phyloP scores from a whole-genome alignment of 2,888 invertebrate genomes.

The Lypha dubia region DNA sequence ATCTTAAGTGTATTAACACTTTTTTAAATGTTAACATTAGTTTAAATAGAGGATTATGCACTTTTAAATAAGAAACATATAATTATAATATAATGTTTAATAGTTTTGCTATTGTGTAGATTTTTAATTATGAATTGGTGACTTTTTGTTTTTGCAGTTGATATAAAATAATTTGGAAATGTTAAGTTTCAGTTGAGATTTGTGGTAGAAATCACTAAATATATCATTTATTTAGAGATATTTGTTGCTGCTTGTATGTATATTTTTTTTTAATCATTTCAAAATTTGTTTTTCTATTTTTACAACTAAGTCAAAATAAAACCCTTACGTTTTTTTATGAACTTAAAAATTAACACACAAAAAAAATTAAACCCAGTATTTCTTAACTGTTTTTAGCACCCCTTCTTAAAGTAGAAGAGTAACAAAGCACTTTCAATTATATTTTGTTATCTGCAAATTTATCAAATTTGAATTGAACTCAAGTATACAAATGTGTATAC shows the following conservation, averaged over 20 bases:
- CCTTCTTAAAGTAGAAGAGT: not conserved
- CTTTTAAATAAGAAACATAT: slow-evolving; percentile 41
- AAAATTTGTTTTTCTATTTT: slow-evolving; percentile 20
- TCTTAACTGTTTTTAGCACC: not conserved
- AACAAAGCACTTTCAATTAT: not conserved
- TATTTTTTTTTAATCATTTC: slow-evolving; percentile 10
- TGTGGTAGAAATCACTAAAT: slow-evolving; percentile 16
- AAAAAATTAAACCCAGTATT: slow-evolving; percentile 44
- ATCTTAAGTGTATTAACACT: slow-evolving; percentile 27
- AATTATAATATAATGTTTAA: not conserved
- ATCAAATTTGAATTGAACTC: slow-evolving; percentile 19
- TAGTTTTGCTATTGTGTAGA: not conserved
- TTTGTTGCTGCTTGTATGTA: not conserved
- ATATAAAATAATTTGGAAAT: slow-evolving; percentile 51
- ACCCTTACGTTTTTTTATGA: slow-evolving; percentile 21
- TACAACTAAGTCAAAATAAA: slow-evolving; percentile 20
- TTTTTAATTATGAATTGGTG: slow-evolving; percentile 21
- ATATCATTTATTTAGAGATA: slow-evolving; percentile 2
- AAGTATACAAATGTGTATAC: slow-evolving; percentile 17
- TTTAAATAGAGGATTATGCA: slow-evolving; percentile 24
- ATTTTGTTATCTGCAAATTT: slow-evolving; percentile 8
- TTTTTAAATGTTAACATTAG: slow-evolving; percentile 37
- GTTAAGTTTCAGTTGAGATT: slow-evolving; percentile 15
- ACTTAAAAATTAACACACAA: slow-evolving; percentile 55
- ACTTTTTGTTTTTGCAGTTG: slow-evolving; percentile 29